These are phyloP conservation scores for Atrichornis clamosus DNA, from an alignment of 2,113 vertebrate species.

Conservation along the genomic window DNA sequence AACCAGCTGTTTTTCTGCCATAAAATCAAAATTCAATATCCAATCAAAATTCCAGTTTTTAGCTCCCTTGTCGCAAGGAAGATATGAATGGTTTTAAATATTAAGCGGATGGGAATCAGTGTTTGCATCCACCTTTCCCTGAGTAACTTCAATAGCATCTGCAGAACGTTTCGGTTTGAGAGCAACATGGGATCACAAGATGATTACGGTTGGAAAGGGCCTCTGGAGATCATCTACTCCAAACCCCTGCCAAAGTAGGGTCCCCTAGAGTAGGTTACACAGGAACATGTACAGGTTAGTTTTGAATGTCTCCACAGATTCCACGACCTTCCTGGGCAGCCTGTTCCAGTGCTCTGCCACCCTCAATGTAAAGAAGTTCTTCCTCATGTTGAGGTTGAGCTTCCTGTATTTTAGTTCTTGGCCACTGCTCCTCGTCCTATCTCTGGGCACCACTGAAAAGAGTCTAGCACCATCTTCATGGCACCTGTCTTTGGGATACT, in stretches of 20 bases:
- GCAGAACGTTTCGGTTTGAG: background rate
- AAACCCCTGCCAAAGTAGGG: background rate
- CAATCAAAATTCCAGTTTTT: background rate
- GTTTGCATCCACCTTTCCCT: background rate
- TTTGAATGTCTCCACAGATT: background rate
- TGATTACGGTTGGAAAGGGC: background rate
- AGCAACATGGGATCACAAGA: accelerated
- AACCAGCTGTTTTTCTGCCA: background rate
- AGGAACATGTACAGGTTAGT: background rate
- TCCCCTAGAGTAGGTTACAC: too few species aligned
- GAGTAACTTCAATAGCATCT: accelerated
- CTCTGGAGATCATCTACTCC: background rate
- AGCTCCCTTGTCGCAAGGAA: accelerated
- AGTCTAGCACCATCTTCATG: background rate
- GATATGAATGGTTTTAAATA: background rate
- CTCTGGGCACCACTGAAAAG: too few species aligned
- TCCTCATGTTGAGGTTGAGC: background rate
- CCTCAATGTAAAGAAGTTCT: background rate
- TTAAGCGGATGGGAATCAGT: accelerated
- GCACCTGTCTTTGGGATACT: background rate
- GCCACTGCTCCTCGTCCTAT: too few species aligned
- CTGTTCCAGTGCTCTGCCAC: background rate
- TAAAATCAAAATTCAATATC: background rate
- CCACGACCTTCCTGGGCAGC: background rate
- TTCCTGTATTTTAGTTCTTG: background rate